These are phyloP conservation scores for Drosophila mayaguana DNA, from an alignment of 2,888 invertebrate genomes.

Conservation along the genomic window DNA sequence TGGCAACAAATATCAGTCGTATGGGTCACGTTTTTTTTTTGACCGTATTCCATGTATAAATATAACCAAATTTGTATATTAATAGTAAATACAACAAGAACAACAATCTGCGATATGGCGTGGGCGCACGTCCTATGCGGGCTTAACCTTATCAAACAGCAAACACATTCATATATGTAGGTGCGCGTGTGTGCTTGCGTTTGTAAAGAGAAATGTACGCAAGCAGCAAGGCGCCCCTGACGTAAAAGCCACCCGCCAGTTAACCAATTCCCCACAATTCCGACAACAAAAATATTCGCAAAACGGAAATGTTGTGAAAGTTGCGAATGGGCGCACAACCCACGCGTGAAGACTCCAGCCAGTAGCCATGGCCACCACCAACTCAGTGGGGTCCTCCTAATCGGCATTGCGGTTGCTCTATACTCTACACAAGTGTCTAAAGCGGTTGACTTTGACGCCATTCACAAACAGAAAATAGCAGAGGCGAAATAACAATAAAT, in stretches of 20 bases:
- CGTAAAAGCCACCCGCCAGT: constrained; percentile 65
- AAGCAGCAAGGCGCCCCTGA: constrained; percentile 60
- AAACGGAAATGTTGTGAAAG: constrained; percentile 64
- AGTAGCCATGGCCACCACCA: constrained; percentile 26
- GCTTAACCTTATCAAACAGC: constrained; percentile 66
- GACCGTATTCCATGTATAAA: constrained; percentile 53
- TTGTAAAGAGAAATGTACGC: constrained; percentile 54
- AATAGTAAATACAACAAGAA: constrained; percentile 46
- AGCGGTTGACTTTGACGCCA: constrained; percentile 62
- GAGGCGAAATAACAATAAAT: constrained; percentile 12
- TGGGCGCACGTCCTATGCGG: constrained; percentile 64
- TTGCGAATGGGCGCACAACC: constrained; percentile 46
- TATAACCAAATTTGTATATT: constrained; percentile 63
- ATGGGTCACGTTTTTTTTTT: constrained; percentile 43
- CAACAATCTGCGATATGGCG: constrained; percentile 41
- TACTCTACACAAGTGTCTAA: constrained; percentile 32
- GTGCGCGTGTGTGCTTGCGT: not conserved
- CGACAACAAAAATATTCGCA: constrained; percentile 28
- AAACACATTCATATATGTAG: constrained; percentile 10
- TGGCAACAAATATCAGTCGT: constrained; percentile 17
- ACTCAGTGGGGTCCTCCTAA: constrained; percentile 47
- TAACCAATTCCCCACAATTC: constrained; percentile 48
- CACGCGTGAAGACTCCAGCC: constrained; percentile 35
- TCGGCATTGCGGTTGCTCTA: constrained; percentile 48
- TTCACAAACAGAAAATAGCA: constrained; percentile 55